Evolutionary conservation across 2,113 vertebrate genomes (phyloP).

Genomic region (Accipiter cooperii): DNA sequence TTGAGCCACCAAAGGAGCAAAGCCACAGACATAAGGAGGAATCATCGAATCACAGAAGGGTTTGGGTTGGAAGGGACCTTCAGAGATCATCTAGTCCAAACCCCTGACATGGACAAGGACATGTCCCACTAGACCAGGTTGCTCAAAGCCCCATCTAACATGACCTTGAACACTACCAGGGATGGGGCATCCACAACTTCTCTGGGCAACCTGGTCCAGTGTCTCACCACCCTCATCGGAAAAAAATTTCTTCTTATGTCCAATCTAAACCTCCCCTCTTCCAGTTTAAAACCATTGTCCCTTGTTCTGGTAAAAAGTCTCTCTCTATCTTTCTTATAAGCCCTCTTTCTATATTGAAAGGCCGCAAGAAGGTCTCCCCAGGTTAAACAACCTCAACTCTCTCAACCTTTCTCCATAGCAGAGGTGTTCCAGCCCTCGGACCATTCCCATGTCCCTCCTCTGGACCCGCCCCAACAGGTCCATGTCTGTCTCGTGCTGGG

Average conservation of each 20-base stretch:
- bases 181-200: neutral
- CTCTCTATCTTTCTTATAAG: neutral
- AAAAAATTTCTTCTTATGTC: neutral
- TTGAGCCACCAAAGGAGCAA: neutral
- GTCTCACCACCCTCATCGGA: rapidly evolving
- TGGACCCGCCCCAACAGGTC: neutral
- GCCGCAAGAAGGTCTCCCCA: neutral
- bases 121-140: neutral
- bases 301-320: neutral
- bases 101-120: neutral
- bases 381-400: neutral
- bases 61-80: neutral
- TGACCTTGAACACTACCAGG: neutral
- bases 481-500: neutral
- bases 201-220: neutral
- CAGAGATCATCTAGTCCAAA: neutral
- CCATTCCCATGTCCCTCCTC: neutral
- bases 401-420: rapidly evolving
- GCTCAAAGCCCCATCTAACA: neutral
- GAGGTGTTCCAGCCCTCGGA: neutral
- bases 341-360: neutral
- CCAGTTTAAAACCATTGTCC: neutral
- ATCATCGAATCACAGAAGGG: neutral
- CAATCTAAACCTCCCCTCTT: neutral
- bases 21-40: neutral